phyloP scores from a whole-genome alignment of 1,140 invertebrate genomes.

The Drosophila azteca region DNA sequence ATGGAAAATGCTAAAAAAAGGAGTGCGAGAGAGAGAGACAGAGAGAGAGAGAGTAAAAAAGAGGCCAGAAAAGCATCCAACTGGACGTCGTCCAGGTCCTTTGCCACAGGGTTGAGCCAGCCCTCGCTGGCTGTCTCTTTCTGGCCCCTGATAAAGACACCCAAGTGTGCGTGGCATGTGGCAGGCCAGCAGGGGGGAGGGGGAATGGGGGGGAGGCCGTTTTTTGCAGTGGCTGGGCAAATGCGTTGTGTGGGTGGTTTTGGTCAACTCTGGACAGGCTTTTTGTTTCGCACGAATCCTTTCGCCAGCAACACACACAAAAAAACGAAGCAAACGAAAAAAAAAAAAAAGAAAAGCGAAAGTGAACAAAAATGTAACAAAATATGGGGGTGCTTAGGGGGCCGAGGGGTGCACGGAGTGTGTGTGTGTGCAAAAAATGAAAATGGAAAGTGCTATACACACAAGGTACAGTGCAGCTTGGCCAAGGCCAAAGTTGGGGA shows the following conservation, averaged over 20 bases:
- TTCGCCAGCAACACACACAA: slow-evolving; percentile 50
- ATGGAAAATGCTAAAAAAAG: slow-evolving; percentile 81
- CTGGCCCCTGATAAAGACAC: slow-evolving; percentile 68
- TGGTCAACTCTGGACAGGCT: slow-evolving; percentile 68
- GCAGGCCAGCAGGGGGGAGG: slow-evolving; percentile 14
- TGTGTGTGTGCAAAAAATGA: slow-evolving; percentile 33
- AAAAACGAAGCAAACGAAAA: slow-evolving; percentile 24
- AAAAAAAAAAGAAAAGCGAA: slow-evolving; percentile 55
- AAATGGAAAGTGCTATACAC: slow-evolving; percentile 27
- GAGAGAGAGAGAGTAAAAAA: slow-evolving; percentile 37
- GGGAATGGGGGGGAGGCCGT: no score
- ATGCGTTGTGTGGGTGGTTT: slow-evolving; percentile 15
- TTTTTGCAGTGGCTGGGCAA: neutral
- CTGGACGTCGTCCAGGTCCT: slow-evolving; percentile 41
- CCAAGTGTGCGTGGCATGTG: slow-evolving; percentile 77
- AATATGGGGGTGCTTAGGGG: slow-evolving; percentile 36
- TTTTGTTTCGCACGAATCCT: slow-evolving; percentile 80
- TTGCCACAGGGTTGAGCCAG: slow-evolving; percentile 48
- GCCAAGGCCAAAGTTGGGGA: no score
- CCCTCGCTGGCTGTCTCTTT: slow-evolving; percentile 22
- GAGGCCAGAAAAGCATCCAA: slow-evolving; percentile 1
- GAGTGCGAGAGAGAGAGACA: slow-evolving; percentile 37
- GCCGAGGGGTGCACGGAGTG: neutral
- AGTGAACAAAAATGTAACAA: slow-evolving; percentile 64
- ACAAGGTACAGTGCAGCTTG: slow-evolving; percentile 8